Conservation (phyloP, 2,797 vertebrate genomes). For the Crocodylus rhombifer region DNA sequence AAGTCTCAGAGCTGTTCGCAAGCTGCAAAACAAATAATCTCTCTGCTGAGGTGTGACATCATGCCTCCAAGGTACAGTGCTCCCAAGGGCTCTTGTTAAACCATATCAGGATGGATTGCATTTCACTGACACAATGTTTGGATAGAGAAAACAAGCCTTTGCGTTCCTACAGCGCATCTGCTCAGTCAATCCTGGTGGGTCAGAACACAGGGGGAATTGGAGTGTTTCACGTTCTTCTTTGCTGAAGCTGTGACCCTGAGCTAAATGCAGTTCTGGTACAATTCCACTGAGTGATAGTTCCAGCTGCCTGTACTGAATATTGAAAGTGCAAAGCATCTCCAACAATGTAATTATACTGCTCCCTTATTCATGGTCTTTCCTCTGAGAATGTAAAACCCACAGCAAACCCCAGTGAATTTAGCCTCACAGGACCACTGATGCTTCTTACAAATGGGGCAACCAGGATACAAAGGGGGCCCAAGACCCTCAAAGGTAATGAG, state of each 20-base stretch:
- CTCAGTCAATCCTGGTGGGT: neutral
- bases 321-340: neutral
- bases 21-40: slow-evolving; percentile 59
- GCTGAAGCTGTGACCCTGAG: neutral
- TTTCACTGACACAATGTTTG: slow-evolving; percentile 20
- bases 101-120: neutral
- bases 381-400: neutral
- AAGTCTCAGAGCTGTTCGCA: slow-evolving; percentile 46
- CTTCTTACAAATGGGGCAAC: neutral
- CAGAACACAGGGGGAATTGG: neutral
- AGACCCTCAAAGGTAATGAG: neutral
- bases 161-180: neutral
- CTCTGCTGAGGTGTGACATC: slow-evolving; percentile 27
- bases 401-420: neutral
- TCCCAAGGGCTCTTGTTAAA: slow-evolving; percentile 51
- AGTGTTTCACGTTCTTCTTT: neutral
- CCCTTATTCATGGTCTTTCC: slow-evolving; percentile 15
- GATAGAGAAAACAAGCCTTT: slow-evolving; percentile 48
- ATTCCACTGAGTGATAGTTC: neutral
- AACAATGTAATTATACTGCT: neutral
- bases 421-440: neutral
- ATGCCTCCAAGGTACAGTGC: slow-evolving; percentile 30
- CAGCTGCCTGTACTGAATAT: neutral
- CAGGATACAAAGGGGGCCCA: neutral
- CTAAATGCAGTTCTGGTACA: neutral